Percentiles rank a stretch among this genome's conserved stretches.
These are phyloP conservation scores for Etia nguti DNA, from an alignment of 2,113 vertebrate species.

Conservation along the genomic window DNA sequence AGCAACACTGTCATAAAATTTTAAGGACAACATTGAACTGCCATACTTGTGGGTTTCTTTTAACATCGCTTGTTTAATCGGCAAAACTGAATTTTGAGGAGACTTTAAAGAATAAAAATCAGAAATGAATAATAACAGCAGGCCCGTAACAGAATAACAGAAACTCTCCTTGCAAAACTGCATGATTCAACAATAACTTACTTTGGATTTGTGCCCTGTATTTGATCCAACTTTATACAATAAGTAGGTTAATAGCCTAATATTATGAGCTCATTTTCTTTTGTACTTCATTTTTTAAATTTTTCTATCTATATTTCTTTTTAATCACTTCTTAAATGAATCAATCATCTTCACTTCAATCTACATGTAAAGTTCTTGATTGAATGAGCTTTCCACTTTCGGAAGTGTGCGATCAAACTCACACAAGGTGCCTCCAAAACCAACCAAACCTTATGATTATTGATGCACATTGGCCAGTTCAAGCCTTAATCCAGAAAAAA, in stretches of 20 bases:
- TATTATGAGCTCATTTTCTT: not conserved
- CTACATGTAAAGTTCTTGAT: not conserved
- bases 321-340: not conserved
- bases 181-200: not conserved
- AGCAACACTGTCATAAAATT: too few relatives aligned
- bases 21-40: accelerated
- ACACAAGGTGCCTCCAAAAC: not conserved
- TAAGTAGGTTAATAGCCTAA: not conserved
- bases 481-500: not conserved
- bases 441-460: not conserved
- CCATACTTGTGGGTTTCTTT: not conserved
- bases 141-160: not conserved
- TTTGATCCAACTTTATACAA: not conserved
- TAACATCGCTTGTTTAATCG: not conserved
- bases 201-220: not conserved
- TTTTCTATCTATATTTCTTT: not conserved
- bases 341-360: not conserved
- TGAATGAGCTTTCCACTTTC: not conserved
- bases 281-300: not conserved
- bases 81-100: not conserved
- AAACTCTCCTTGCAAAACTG: not conserved
- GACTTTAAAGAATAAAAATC: not conserved
- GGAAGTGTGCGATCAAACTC: not conserved
- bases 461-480: not conserved
- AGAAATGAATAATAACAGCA: not conserved